Conservation (phyloP, 2,888 invertebrate species). For the Punctoribates punctum region DNA sequence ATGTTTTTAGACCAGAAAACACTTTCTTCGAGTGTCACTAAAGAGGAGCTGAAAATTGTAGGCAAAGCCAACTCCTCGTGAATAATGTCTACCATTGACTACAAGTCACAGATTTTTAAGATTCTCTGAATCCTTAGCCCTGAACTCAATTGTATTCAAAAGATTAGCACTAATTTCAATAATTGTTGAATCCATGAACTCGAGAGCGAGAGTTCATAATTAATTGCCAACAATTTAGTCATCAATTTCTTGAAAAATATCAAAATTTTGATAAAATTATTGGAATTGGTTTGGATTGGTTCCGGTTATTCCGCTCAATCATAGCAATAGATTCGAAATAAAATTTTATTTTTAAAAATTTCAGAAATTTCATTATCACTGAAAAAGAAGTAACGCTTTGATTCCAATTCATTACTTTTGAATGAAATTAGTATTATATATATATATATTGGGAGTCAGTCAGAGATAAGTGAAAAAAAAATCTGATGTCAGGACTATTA, state of each 20-base stretch:
- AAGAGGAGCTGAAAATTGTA: slow-evolving; percentile 12
- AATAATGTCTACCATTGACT: slow-evolving; percentile 14
- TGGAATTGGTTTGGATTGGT: too few species aligned
- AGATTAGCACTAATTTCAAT: background rate
- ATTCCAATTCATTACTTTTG: background rate
- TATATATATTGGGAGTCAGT: background rate
- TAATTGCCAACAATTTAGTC: too few species aligned
- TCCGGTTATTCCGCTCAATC: too few species aligned
- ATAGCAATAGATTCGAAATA: background rate
- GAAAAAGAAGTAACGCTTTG: background rate
- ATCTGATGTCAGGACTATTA: slow-evolving; percentile 17
- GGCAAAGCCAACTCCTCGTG: slow-evolving; percentile 3
- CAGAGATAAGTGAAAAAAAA: background rate
- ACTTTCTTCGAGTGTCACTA: background rate
- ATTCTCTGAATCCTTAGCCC: background rate
- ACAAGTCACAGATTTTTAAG: background rate
- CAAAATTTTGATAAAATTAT: too few species aligned
- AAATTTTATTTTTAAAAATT: background rate
- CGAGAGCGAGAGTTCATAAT: too few species aligned
- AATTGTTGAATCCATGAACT: background rate
- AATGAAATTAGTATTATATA: slow-evolving; percentile 15
- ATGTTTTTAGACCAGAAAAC: slow-evolving; percentile 25
- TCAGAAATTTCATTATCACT: background rate
- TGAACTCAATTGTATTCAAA: background rate
- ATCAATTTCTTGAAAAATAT: too few species aligned